Conservation (phyloP, 2,888 invertebrate genomes). For the Ochropleura plecta region DNA sequence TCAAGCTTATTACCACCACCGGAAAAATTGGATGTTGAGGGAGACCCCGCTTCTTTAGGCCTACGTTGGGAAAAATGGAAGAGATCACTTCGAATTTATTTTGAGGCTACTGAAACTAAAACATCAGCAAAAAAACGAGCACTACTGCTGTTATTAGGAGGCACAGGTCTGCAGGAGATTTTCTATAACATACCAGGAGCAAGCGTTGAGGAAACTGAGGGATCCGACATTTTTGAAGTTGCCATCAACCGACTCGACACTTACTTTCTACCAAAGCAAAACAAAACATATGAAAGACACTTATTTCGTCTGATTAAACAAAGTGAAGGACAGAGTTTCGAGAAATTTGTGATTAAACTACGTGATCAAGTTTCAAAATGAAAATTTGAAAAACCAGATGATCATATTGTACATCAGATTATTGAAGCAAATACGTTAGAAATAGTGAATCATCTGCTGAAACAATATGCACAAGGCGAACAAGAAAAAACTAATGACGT, state of each 20-base stretch:
- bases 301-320: neutral
- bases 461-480: neutral
- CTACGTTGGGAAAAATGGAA: slow-evolving; percentile 3
- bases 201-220: neutral
- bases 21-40: no score
- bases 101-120: neutral
- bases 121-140: neutral
- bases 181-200: neutral
- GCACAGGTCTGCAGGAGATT: neutral
- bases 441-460: neutral
- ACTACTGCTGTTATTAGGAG: neutral
- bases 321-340: neutral
- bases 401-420: neutral
- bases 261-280: neutral
- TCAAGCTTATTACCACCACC: no score
- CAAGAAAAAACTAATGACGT: neutral
- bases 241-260: neutral
- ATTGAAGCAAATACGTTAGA: neutral
- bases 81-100: neutral
- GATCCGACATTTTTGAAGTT: neutral
- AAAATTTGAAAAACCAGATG: neutral
- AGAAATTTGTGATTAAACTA: neutral
- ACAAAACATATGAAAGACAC: neutral
- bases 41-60: neutral
- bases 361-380: neutral